These are phyloP conservation scores for Mesocentrotus franciscanus DNA, from an alignment of 53 echinoderm and acorn worm species.

Conservation along the genomic window DNA sequence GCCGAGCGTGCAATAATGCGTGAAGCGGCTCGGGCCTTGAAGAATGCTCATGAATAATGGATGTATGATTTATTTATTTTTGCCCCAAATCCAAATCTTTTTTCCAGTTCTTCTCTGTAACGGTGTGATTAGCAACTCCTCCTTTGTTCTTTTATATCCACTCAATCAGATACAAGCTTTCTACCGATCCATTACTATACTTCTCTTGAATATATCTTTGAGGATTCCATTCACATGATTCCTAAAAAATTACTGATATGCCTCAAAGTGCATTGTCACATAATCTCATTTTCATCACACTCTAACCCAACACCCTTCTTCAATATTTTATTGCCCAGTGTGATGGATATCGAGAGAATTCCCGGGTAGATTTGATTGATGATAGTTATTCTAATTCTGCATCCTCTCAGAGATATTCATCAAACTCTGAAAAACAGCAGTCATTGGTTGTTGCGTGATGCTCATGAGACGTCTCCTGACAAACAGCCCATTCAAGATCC, in stretches of 20 bases:
- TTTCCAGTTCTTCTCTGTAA: background rate
- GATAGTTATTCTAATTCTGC: background rate
- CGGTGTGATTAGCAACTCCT: conserved; percentile 6
- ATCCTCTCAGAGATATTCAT: conserved; percentile 13
- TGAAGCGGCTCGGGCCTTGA: conserved; percentile 32
- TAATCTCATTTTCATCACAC: background rate
- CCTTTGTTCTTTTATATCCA: conserved; percentile 37
- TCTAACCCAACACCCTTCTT: background rate
- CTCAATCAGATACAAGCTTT: background rate
- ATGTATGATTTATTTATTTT: conserved; percentile 45
- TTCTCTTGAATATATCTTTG: background rate
- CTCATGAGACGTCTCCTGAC: background rate
- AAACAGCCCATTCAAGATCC: background rate
- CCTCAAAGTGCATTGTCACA: background rate
- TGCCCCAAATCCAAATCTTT: conserved; percentile 28
- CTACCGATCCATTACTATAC: background rate
- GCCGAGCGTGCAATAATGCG: conserved; percentile 46
- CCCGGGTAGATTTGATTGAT: conserved; percentile 15
- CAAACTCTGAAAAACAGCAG: background rate
- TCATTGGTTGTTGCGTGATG: background rate
- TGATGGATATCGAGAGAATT: background rate
- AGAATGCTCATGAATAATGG: conserved; percentile 44
- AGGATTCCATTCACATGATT: background rate
- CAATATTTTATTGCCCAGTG: background rate
- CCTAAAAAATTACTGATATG: background rate